Evolutionary conservation across 2,113 vertebrate species (phyloP), one percentile per base, ranked within the genome.

Genomic region (Shinisaurus crocodilurus): DNA sequence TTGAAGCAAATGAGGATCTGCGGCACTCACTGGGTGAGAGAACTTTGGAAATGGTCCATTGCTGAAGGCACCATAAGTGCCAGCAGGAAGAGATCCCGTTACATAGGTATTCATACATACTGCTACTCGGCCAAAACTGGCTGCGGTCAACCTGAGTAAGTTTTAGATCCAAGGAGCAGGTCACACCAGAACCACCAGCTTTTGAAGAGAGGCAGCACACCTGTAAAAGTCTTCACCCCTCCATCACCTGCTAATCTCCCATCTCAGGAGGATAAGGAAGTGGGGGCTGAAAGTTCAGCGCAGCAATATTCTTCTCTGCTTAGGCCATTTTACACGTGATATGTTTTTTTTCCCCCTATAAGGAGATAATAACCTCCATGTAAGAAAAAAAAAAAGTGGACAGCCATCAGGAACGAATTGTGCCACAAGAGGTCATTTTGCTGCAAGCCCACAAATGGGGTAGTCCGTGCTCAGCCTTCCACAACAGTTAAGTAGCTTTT

Each of bases 101-200:
- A 75, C 40, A 60, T 15, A 65, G 60, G 18, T 48, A 83, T 84
- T 50, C 40, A 45, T 65, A 18, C 32, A 16, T 57, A 63, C 23
- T 65, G 70, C n/a, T n/a, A 84, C 57, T 40, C 67, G 40, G 72
- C 43, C 37, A 85, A 90, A 85, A 40, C 60, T 18, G 27, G 34
- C 32, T 76, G 32, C 12, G 43, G 43, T 84, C 70, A 84, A 65
- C 37, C 32, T n/a, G 75, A 88, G 29, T 6, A 13, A 15, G 20
- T 89, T 84, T 85, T 67, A 32, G 6, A 3, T 32, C 40, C 37
- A 76, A 50, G 72, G 6, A 77, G 34, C 43, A 77, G 72, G 86
- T 79, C 43, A 88, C 57, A 48, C 40, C 7, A 40, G 74, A 88
- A 79, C 72, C 76, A 84, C 72, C 54, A 29, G 88, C 34, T 90